Conservation (phyloP, 1,140 invertebrate species). For the Macrosteles quadrilineatus region DNA sequence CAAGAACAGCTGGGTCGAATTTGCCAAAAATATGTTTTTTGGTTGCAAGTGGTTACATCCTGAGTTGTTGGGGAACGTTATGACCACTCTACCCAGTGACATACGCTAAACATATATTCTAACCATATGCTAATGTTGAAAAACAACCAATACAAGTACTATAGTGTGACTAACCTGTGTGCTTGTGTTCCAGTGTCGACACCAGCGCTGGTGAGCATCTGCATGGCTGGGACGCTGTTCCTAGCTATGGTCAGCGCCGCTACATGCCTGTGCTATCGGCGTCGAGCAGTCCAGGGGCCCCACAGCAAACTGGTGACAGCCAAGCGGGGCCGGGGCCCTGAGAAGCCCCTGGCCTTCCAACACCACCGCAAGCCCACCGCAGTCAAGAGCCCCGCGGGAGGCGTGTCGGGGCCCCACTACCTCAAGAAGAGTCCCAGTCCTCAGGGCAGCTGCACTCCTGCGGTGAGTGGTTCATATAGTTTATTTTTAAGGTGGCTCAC, state of each 20-base stretch:
- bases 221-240: conserved; percentile 59
- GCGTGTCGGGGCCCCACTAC: conserved; percentile 68
- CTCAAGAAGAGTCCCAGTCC: conserved; percentile 87
- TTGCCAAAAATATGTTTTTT: no score
- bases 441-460: conserved; percentile 60
- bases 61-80: no score
- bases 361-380: conserved; percentile 64
- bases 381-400: conserved; percentile 64
- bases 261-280: conserved; percentile 60
- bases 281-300: conserved; percentile 46
- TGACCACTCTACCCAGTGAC: no score
- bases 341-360: conserved; percentile 58
- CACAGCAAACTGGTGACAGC: conserved; percentile 44
- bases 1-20: no score
- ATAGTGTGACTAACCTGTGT: background rate
- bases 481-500: no score
- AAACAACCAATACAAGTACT: no score
- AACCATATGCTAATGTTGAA: no score
- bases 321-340: conserved; percentile 50
- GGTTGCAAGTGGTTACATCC: no score
- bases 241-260: conserved; percentile 59
- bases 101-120: no score
- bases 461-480: no score
- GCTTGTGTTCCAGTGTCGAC: conserved; percentile 57
- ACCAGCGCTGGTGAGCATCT: conserved; percentile 62